Evolutionary conservation across 2,888 invertebrate species (phyloP).

Genomic region (Gasteruption jaculator): DNA sequence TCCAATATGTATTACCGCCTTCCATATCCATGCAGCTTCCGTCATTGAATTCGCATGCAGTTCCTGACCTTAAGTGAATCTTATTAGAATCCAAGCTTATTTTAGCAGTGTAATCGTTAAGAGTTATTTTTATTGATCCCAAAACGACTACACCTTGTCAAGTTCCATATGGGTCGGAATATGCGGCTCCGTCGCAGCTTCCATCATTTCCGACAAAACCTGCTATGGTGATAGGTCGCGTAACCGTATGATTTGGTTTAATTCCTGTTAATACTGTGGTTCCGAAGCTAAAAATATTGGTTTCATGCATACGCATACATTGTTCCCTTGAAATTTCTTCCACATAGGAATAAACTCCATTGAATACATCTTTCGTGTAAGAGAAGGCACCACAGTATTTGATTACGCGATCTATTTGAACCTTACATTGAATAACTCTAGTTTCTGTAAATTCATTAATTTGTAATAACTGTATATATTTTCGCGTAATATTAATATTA

Average conservation of each 20-base stretch:
- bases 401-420: too few relatives aligned
- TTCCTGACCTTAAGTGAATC: slow-evolving; percentile 14
- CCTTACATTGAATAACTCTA: too few relatives aligned
- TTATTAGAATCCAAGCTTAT: slow-evolving; percentile 3
- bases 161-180: slow-evolving; percentile 22
- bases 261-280: too few relatives aligned
- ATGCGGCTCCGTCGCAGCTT: slow-evolving; percentile 18
- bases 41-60: slow-evolving; percentile 4
- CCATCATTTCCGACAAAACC: slow-evolving; percentile 13
- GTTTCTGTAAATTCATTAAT: too few relatives aligned
- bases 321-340: too few relatives aligned
- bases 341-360: too few relatives aligned
- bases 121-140: slow-evolving; percentile 3
- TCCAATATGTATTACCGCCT: slow-evolving; percentile 20
- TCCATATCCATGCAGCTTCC: slow-evolving; percentile 17
- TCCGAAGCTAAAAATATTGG: too few relatives aligned
- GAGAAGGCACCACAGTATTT: too few relatives aligned
- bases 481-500: background rate
- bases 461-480: too few relatives aligned
- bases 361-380: too few relatives aligned
- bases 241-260: slow-evolving; percentile 13
- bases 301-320: too few relatives aligned
- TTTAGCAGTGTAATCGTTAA: slow-evolving; percentile 7
- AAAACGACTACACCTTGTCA: slow-evolving; percentile 21
- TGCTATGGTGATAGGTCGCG: slow-evolving; percentile 12